phyloP scores from a whole-genome alignment of 2,888 invertebrate species.

The Dorcus hopei region DNA sequence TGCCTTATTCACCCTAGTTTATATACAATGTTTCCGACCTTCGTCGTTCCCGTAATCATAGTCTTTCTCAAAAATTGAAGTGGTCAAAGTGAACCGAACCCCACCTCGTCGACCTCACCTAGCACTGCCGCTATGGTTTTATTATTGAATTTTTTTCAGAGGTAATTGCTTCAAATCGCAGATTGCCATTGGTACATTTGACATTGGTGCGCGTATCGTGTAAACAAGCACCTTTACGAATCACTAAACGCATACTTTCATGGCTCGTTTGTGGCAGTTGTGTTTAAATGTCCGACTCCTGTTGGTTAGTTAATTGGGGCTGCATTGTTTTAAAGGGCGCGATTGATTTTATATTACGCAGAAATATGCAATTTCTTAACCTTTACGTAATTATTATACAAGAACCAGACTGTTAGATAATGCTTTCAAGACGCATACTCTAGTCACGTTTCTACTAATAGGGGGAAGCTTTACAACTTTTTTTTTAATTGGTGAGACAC shows the following conservation, averaged over 20 bases:
- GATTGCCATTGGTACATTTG: conserved; percentile 5
- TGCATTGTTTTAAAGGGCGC: too few relatives aligned
- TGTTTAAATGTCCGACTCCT: too few relatives aligned
- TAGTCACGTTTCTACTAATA: too few relatives aligned
- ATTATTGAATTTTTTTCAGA: background rate
- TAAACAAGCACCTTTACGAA: conserved; percentile 9
- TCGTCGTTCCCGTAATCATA: conserved; percentile 17
- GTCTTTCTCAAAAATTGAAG: conserved; percentile 1
- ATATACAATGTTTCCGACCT: conserved; percentile 30
- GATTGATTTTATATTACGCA: too few relatives aligned
- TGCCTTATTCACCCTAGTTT: conserved; percentile 20
- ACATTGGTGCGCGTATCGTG: conserved; percentile 10
- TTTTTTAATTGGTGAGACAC: too few relatives aligned
- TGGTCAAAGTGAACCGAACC: background rate
- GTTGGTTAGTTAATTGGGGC: too few relatives aligned
- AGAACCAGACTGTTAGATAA: too few relatives aligned
- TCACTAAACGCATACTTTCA: conserved; percentile 1
- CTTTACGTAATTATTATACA: too few relatives aligned
- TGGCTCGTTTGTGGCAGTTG: background rate
- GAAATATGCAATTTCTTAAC: too few relatives aligned
- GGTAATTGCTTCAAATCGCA: background rate
- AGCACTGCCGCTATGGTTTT: background rate
- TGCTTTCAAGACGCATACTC: too few relatives aligned
- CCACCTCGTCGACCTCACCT: conserved; percentile 1
- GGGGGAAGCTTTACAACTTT: too few relatives aligned